Base-by-base conservation (phyloP, 2,888 invertebrate species). In the Melanotus villosus region DNA sequence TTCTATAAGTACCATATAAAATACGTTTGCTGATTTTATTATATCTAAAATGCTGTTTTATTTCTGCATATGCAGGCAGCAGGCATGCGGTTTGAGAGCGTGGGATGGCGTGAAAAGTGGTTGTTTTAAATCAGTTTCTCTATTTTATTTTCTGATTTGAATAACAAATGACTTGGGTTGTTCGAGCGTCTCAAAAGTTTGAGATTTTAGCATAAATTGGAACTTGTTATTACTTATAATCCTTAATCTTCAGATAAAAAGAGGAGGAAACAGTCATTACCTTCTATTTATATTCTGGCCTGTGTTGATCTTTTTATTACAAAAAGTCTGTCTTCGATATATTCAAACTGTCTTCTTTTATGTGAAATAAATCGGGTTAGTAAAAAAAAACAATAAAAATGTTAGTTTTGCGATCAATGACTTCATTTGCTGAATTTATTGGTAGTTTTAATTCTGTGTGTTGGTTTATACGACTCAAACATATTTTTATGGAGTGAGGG, bases 1-100 rank as follows among this genome's bases (percentile, higher is more conserved):
- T 32, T 52, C 52, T 32, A 16, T 18, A 30, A 10, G 1, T 1
- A 52, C 18, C 19, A 32, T 16, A 52, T 52, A 10, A 52, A 32
- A 32, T 32, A 52, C 10, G 19, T 52, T 32, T n/a, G n/a, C 12
- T 12, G 32, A 52, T 52, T 52, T 52, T 52, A 47, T 47, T 47
- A 23, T 14, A 52, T 16, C 32, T 16, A 18, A 32, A 52, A 7
- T 9, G 3, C 18, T 16, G 16, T 30, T 12, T 18, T 32, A 14
- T 52, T 32, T 32, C 1, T 52, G 30, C 52, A 32, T 32, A 52
- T 52, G 32, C 52, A 52, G 30, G 12, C 9, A 14, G 34, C 23
- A 32, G 18, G 10, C 34, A 18, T 23, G 7, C 26, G 26, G 7
- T 26, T 26, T 26, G 18, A 18, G 32, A 32, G 52, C 14, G 16